Evolutionary conservation across 2,888 invertebrate genomes (phyloP), one percentile per base, ranked within the genome.

Genomic region (Caradrina clavipalpis): DNA sequence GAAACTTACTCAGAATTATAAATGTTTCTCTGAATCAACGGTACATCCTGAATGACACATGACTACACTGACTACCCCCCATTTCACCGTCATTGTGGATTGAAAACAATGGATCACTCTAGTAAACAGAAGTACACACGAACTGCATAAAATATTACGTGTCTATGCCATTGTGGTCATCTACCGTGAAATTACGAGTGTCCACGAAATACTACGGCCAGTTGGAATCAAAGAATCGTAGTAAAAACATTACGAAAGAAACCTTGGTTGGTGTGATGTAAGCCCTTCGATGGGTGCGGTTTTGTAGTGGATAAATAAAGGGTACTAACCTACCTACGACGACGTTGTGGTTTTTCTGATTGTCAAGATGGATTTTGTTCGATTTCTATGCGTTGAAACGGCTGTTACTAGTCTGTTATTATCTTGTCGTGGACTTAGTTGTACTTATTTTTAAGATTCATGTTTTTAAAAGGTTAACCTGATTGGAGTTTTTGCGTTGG

Each of bases 111-210:
- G 55, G 56, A 21, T 11, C 59, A 69, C 55, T 80, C 68, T 73
- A 64, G 69, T 74, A 80, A 80, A 68, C 69, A 75, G 56, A 63
- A 61, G n/a, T 64, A 19, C 47, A 21, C 59, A 50, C 35, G 8
- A 6, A 60, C 57, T 61, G 50, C 60, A 22, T 39, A 54, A 70
- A 73, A 66, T 54, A 75, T 68, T 68, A 73, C 76, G 73, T 70
- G 67, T 61, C 50, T 26, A 49, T 55, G 75, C 61, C 61, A 80
- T 63, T 65, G 63, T 82, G 72, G 11, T 69, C 73, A 68, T 65
- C 55, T 19, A 73, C 79, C 84, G 78, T 83, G 70, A 77, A 82
- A 83, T 76, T 70, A 78, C 69, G 61, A 60, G 66, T 63, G 51
- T 63, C 68, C 77, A 80, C 73, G 69, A 79, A 79, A 79, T 80